Evolutionary conservation across 1,140 invertebrate genomes (phyloP).

Genomic region (Brachionus paranguensis): DNA sequence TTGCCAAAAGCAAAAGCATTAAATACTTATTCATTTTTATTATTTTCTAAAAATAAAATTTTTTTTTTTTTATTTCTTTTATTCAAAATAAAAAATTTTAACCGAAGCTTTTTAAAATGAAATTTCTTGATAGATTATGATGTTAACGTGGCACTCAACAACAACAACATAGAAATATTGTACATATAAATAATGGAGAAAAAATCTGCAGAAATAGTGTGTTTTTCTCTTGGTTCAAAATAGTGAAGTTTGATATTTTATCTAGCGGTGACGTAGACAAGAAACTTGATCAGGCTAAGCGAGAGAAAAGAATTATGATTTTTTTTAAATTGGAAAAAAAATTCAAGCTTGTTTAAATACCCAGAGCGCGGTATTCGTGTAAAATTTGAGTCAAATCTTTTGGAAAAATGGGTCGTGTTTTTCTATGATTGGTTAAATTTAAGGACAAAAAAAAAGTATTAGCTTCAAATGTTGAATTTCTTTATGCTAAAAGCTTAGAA

Average conservation of each 20-base stretch:
- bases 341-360: neutral
- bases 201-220: neutral
- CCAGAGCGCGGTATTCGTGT: neutral
- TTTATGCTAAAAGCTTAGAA: neutral
- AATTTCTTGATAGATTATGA: neutral
- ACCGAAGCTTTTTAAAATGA: neutral
- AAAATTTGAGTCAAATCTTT: neutral
- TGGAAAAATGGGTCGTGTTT: neutral
- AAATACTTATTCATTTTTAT: conserved; percentile 16
- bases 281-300: neutral
- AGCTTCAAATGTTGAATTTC: neutral
- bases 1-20: conserved; percentile 2
- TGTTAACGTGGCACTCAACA: conserved; percentile 5
- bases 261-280: neutral
- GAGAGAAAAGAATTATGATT: neutral
- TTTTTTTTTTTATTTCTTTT: neutral
- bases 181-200: neutral
- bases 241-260: neutral
- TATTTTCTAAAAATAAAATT: neutral
- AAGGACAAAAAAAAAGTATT: conserved; percentile 4
- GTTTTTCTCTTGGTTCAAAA: neutral
- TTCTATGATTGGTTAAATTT: neutral
- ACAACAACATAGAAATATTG: neutral
- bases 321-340: neutral
- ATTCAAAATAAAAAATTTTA: neutral